phyloP scores from a whole-genome alignment of 2,113 vertebrate species.

The Zootoca vivipara region DNA sequence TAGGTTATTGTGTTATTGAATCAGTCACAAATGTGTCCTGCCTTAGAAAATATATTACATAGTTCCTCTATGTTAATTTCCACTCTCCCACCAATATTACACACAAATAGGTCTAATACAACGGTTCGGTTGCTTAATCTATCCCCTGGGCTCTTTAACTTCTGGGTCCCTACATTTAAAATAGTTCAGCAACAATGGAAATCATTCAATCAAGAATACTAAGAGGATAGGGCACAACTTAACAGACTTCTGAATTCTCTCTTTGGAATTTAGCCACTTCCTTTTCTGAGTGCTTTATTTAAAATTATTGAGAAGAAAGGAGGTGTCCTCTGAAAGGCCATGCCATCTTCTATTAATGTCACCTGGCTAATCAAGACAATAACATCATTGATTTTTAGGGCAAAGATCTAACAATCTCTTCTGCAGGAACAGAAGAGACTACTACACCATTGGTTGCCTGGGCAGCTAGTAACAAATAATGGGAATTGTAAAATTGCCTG shows the following conservation, averaged over 20 bases:
- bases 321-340: slow-evolving; percentile 19
- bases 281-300: slow-evolving; percentile 8
- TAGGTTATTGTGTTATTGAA: background rate
- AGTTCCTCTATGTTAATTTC: background rate
- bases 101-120: slow-evolving; percentile 12
- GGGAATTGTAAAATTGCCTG: background rate
- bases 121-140: slow-evolving; percentile 47
- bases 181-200: slow-evolving; percentile 42
- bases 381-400: slow-evolving; percentile 16
- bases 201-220: slow-evolving; percentile 26
- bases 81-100: background rate
- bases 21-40: slow-evolving; percentile 23
- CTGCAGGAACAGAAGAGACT: background rate
- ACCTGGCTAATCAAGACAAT: slow-evolving; percentile 1
- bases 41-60: background rate
- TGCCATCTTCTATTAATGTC: slow-evolving; percentile 14
- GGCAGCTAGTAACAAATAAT: background rate
- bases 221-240: background rate
- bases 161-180: slow-evolving; percentile 42
- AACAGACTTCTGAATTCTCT: background rate
- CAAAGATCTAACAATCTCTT: background rate
- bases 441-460: background rate
- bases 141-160: slow-evolving; percentile 45
- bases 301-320: background rate
- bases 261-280: background rate